These are phyloP conservation scores for Ischnura elegans DNA, from an alignment of 2,888 invertebrate genomes.

Conservation along the genomic window DNA sequence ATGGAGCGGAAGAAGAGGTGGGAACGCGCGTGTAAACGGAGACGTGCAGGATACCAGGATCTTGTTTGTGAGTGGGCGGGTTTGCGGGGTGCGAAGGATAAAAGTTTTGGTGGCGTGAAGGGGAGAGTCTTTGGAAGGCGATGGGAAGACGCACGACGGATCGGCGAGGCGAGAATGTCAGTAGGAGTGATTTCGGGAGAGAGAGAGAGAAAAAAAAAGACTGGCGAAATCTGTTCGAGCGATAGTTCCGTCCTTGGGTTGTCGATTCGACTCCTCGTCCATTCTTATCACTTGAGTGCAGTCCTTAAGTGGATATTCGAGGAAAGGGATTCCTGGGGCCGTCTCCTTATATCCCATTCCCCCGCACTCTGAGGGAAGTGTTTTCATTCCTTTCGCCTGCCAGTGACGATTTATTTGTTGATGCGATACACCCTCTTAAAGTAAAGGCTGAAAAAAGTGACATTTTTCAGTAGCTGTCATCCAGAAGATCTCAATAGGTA, in stretches of 20 bases:
- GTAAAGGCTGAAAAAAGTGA: background rate
- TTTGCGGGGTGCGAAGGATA: background rate
- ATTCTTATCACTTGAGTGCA: constrained; percentile 50
- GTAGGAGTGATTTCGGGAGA: background rate
- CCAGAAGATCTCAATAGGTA: background rate
- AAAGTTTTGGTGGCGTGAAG: background rate
- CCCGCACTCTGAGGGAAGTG: background rate
- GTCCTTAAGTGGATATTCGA: constrained; percentile 50
- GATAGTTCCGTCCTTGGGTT: constrained; percentile 11
- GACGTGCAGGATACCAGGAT: background rate
- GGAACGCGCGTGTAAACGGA: constrained; percentile 1
- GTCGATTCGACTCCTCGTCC: constrained; percentile 55
- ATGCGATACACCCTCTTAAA: background rate
- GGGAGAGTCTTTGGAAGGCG: background rate
- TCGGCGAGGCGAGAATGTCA: background rate
- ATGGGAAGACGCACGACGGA: constrained; percentile 26
- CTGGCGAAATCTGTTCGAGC: constrained; percentile 39
- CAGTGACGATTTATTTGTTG: constrained; percentile 1
- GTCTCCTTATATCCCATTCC: background rate
- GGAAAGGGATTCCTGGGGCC: background rate
- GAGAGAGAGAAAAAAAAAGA: background rate
- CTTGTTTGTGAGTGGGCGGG: background rate
- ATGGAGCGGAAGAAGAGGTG: background rate
- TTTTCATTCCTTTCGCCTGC: background rate
- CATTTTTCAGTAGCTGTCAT: background rate